Conservation (phyloP, 2,113 vertebrate species). For the Ceuthmochares aereus region DNA sequence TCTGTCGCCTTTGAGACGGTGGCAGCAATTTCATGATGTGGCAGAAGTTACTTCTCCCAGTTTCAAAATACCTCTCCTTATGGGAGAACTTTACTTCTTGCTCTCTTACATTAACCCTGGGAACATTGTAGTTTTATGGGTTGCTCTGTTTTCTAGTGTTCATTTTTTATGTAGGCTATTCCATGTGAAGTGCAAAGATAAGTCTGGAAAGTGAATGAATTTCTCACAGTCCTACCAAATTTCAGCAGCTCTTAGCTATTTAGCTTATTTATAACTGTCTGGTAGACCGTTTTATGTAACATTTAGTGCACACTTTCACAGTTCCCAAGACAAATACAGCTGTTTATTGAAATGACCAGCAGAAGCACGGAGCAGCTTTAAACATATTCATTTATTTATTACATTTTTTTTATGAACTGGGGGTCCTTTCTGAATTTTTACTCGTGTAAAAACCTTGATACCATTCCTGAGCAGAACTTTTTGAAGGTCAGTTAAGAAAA, state of each 20-base stretch:
- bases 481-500: not conserved
- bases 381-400: not conserved
- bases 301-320: slow-evolving; percentile 4
- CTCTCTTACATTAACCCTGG: not conserved
- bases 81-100: not conserved
- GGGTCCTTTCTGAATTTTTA: not conserved
- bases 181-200: slow-evolving; percentile 9
- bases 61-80: not conserved
- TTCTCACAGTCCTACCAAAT: slow-evolving; percentile 15
- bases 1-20: not conserved
- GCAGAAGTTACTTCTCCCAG: not conserved
- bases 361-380: not conserved
- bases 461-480: not conserved
- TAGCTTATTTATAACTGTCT: slow-evolving; percentile 53
- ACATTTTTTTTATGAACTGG: not conserved
- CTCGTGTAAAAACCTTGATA: not conserved
- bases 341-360: slow-evolving; percentile 36
- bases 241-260: slow-evolving; percentile 26
- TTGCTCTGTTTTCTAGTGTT: not conserved
- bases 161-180: slow-evolving; percentile 1
- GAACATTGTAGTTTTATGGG: not conserved
- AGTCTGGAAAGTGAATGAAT: not conserved
- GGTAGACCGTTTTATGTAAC: slow-evolving; percentile 11
- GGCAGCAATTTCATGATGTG: not conserved
- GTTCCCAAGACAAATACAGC: slow-evolving; percentile 21